These are phyloP conservation scores for Pseudochirops corinnae DNA, from an alignment of 2,797 vertebrate genomes.

Conservation along the genomic window DNA sequence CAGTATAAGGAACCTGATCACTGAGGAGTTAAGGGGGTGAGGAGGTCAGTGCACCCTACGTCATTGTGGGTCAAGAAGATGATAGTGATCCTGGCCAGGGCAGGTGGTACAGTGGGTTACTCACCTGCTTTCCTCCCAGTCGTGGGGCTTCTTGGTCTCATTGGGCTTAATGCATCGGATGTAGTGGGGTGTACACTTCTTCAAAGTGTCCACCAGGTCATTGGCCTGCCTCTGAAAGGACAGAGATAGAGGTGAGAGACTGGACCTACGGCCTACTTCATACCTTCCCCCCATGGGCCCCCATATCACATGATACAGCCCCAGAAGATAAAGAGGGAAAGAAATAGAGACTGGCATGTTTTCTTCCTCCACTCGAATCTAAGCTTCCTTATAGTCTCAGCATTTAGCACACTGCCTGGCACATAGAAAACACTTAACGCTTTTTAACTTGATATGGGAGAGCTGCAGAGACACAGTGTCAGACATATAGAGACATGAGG, in stretches of 20 bases:
- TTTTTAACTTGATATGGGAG: background rate
- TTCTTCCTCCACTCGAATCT: background rate
- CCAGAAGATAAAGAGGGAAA: background rate
- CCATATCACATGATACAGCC: background rate
- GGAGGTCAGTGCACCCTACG: background rate
- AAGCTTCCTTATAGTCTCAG: rapidly evolving
- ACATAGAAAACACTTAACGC: background rate
- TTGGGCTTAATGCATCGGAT: conserved; percentile 99
- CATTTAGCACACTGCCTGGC: background rate
- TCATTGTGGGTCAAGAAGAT: no score
- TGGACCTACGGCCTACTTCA: no score
- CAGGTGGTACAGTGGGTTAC: background rate
- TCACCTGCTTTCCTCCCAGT: conserved; percentile 98
- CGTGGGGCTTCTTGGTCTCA: conserved; percentile 94
- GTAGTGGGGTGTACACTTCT: conserved; percentile 97
- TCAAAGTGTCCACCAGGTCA: conserved; percentile 94
- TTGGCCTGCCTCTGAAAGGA: conserved; percentile 95
- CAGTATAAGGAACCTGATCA: background rate
- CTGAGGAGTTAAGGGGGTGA: background rate
- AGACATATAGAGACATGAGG: background rate
- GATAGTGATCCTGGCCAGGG: background rate
- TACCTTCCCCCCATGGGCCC: background rate
- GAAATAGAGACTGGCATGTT: background rate
- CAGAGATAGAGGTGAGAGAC: background rate
- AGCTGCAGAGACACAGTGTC: background rate